A percentile compares a stretch with the other conserved stretches of the same genome.
phyloP scores from a whole-genome alignment of 2,113 vertebrate genomes.

The Pterocles gutturalis region DNA sequence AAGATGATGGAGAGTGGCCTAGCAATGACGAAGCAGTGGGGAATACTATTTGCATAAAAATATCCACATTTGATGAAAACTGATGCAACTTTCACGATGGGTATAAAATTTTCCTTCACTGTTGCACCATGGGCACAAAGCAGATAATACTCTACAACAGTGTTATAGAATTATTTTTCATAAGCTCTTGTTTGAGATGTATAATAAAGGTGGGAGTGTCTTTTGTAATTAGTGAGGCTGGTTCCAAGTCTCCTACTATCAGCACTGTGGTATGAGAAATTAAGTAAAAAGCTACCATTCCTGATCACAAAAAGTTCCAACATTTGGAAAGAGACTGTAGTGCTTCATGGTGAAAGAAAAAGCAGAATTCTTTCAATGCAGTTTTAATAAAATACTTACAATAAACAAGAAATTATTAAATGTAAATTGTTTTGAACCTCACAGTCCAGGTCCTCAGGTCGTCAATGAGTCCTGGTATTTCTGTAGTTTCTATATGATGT shows the following conservation, averaged over 20 bases:
- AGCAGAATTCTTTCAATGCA: background rate
- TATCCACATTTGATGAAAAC: constrained; percentile 36
- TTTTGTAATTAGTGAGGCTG: constrained; percentile 20
- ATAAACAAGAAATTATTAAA: background rate
- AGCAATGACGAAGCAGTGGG: background rate
- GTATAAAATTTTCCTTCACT: background rate
- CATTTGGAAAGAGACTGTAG: background rate
- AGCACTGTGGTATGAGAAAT: background rate
- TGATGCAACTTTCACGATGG: background rate
- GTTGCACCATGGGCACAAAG: background rate
- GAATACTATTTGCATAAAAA: constrained; percentile 58
- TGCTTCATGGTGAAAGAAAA: background rate
- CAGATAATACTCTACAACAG: background rate
- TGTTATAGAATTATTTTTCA: background rate
- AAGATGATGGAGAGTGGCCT: too few relatives aligned
- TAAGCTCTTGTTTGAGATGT: background rate
- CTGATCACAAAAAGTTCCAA: background rate
- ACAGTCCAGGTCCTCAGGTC: background rate
- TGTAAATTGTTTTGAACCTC: background rate
- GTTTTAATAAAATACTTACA: background rate
- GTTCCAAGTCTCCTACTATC: background rate
- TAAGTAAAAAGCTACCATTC: background rate
- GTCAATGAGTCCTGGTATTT: background rate
- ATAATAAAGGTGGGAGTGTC: background rate
- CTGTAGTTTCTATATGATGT: background rate